Evolutionary conservation across 64 coral and sea anemone species (phyloP), one percentile per base, ranked within the genome.

Genomic region (Dendrophyllia cribrosa): DNA sequence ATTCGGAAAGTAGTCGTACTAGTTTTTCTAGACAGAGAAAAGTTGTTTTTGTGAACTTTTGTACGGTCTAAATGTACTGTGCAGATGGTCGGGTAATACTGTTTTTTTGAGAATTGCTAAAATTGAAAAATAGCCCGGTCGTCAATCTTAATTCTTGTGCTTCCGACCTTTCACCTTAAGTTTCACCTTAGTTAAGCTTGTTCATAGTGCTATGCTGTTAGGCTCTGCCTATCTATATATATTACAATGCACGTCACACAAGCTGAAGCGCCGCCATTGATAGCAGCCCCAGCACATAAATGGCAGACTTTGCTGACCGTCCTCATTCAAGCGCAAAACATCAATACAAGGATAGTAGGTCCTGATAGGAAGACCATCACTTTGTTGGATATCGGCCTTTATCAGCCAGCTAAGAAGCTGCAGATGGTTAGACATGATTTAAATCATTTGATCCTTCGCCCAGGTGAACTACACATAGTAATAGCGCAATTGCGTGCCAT

Each of bases 381-480:
- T 12, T 50, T 9, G 3, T 24, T 88, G 6, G 86, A 88, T 43
- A 72, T 72, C 49, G 68, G 69, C 6, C 68, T 88, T 16, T 88
- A 88, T 60, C 86, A 72, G 47, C 87, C 87, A 9, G 87, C 58
- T 4, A 78, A 89, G 51, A 89, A 78, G 74, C 22, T 89, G 2
- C 73, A 89, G 25, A 89, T 89, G 72, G 43, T 1, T 17, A 58
- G 43, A 13, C 51, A 19, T 0, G 87, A 88, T 58, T 71, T 76
- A 6, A 34, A 76, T n/a, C 65, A 88, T 20, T 13, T 88, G 4
- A 58, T 88, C 43, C n/a, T 88, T 19, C 52, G 86, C 6, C 55
- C 86, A 6, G 73, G 86, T 7, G 53, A 74, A 68, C 78, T 92
- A 2, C 89, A 92, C 68, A 79, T 91, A 20, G 78, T 92, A 12